Percentiles rank a stretch among this genome's conserved stretches.
phyloP scores from a whole-genome alignment of 2,888 invertebrate species.

The Drosophila ustulata region DNA sequence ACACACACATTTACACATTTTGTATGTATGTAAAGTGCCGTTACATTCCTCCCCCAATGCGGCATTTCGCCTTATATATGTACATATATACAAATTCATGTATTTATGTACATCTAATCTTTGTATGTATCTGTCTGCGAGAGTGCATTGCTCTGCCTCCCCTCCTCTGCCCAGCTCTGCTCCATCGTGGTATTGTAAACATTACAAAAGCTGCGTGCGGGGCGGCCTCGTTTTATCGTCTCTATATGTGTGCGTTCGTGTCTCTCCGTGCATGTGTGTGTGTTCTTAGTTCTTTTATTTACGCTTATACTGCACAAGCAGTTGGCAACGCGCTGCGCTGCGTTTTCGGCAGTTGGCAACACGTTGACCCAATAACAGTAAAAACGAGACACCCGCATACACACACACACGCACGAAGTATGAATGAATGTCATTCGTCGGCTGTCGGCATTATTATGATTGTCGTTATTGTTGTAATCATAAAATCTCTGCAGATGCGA shows the following conservation, averaged over 20 bases:
- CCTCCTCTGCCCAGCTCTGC: constrained; percentile 1
- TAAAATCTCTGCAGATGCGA: constrained; percentile 65
- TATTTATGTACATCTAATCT: constrained; percentile 32
- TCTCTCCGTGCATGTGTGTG: constrained; percentile 34
- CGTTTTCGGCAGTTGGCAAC: constrained; percentile 79
- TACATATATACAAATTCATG: constrained; percentile 1
- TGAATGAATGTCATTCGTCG: constrained; percentile 60
- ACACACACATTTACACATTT: constrained; percentile 7
- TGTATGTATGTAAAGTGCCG: constrained; percentile 53
- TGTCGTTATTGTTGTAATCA: constrained; percentile 32
- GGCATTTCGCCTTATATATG: constrained; percentile 58
- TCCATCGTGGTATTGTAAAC: constrained; percentile 56
- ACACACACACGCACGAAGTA: constrained; percentile 28
- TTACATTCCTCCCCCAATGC: constrained; percentile 70
- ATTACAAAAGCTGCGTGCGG: constrained; percentile 74
- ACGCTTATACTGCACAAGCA: constrained; percentile 54
- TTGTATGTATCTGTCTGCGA: constrained; percentile 62
- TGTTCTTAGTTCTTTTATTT: constrained; percentile 54
- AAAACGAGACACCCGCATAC: constrained; percentile 44
- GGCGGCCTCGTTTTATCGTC: constrained; percentile 70
- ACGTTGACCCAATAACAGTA: constrained; percentile 77
- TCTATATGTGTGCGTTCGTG: constrained; percentile 9
- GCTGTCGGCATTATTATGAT: constrained; percentile 42
- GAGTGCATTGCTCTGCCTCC: constrained; percentile 72
- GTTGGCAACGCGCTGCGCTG: constrained; percentile 68